Conservation (phyloP, 2,113 vertebrate genomes). For the Sander vitreus region DNA sequence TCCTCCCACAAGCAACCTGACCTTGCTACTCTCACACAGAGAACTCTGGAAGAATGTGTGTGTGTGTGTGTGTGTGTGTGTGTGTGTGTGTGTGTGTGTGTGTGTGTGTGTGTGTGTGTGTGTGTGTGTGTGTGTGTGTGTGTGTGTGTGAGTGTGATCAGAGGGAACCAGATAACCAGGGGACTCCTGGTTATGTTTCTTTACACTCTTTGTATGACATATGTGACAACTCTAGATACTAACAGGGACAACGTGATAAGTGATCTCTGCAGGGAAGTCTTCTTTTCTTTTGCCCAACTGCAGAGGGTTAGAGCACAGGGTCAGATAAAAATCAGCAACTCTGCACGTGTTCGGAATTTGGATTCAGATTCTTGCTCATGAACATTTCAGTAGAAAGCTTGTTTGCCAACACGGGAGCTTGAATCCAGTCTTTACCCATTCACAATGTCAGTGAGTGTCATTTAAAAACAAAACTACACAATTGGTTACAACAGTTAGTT, state of each 20-base stretch:
- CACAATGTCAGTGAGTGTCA: not conserved
- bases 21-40: constrained; percentile 51
- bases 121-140: not conserved
- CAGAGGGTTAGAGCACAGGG: not conserved
- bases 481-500: too few relatives aligned
- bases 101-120: not conserved
- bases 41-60: constrained; percentile 53
- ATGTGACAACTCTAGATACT: not conserved
- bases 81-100: not conserved
- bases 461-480: too few relatives aligned
- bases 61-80: not conserved
- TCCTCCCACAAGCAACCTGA: constrained; percentile 72
- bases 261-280: constrained; percentile 14
- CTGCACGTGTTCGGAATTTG: not conserved
- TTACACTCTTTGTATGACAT: not conserved
- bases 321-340: constrained; percentile 1
- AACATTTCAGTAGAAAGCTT: constrained; percentile 19
- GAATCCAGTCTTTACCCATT: too few relatives aligned
- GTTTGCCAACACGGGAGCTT: not conserved
- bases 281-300: not conserved
- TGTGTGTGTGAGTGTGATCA: constrained; percentile 1
- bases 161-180: not conserved
- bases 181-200: not conserved
- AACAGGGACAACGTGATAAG: not conserved
- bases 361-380: constrained; percentile 14